Conservation (phyloP, 2,113 vertebrate species). For the Smithornis capensis region DNA sequence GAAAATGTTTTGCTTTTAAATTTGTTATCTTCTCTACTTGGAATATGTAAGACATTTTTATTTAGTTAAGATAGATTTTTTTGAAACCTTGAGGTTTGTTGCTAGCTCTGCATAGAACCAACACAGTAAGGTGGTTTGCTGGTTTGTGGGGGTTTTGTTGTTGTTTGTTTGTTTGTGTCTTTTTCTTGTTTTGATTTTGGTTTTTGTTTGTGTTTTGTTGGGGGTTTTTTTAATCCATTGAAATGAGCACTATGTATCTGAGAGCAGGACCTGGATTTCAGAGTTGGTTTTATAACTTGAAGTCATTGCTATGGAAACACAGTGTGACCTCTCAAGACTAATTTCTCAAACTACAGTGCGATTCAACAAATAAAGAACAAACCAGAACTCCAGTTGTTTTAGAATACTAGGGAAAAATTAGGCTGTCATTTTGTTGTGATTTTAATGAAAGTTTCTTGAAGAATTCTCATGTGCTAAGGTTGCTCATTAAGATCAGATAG, state of each 20-base stretch:
- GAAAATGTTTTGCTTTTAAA: not conserved
- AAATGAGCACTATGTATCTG: not conserved
- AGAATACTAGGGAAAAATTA: not conserved
- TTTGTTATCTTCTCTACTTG: not conserved
- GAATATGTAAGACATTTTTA: not conserved
- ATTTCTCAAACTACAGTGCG: slow-evolving; percentile 24
- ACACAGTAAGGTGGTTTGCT: not conserved
- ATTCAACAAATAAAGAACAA: slow-evolving; percentile 31
- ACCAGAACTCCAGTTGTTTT: not conserved
- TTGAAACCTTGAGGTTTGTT: not conserved
- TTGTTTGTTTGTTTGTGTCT: not conserved
- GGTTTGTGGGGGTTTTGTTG: not conserved
- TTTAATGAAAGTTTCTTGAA: not conserved
- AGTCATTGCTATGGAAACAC: slow-evolving; percentile 71
- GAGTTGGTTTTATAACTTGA: slow-evolving; percentile 50
- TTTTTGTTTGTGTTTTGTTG: not conserved
- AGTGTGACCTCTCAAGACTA: slow-evolving; percentile 42
- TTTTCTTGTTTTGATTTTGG: too few species aligned
- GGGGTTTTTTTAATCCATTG: not conserved
- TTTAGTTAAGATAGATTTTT: not conserved
- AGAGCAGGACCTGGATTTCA: slow-evolving; percentile 50
- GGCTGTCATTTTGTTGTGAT: not conserved
- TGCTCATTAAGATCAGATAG: not conserved
- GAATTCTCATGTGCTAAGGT: not conserved
- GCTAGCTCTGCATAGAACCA: not conserved